A percentile compares a stretch with the other conserved stretches of the same genome.
Conservation (phyloP, 2,888 invertebrate genomes). For the Augiades crinisus region DNA sequence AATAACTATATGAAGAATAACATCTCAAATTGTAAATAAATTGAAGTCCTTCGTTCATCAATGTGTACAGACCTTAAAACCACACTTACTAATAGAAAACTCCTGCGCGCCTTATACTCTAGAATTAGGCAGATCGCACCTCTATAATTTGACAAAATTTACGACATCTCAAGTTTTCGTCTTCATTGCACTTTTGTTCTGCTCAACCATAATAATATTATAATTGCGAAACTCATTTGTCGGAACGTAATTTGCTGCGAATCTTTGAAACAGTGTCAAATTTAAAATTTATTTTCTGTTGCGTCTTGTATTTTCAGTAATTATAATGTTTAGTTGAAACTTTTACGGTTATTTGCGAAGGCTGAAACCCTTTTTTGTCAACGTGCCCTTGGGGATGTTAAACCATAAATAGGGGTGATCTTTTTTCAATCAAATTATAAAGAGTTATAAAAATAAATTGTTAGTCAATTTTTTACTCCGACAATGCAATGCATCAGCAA, state of each 20-base stretch:
- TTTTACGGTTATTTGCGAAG: too few relatives aligned
- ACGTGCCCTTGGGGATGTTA: too few relatives aligned
- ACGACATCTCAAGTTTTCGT: constrained; percentile 57
- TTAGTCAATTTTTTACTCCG: too few relatives aligned
- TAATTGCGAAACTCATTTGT: constrained; percentile 20
- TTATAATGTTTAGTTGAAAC: background rate
- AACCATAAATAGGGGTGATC: too few relatives aligned
- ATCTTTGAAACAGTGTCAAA: constrained; percentile 9
- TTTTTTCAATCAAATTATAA: too few relatives aligned
- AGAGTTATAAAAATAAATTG: too few relatives aligned
- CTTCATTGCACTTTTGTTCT: constrained; percentile 30
- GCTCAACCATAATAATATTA: constrained; percentile 19
- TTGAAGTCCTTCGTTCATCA: constrained; percentile 30
- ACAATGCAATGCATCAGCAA: too few relatives aligned
- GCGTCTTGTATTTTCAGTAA: background rate
- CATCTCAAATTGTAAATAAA: background rate
- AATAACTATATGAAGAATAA: too few relatives aligned
- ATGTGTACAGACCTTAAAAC: constrained; percentile 47
- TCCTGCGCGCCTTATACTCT: constrained; percentile 66
- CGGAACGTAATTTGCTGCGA: constrained; percentile 5
- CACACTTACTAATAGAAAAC: constrained; percentile 78
- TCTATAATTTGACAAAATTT: constrained; percentile 70
- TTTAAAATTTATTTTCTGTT: constrained; percentile 2
- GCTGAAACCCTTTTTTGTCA: too few relatives aligned
- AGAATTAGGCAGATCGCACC: constrained; percentile 73